These are phyloP conservation scores for Lithobates pipiens DNA, from an alignment of 2,797 vertebrate genomes.

Conservation along the genomic window DNA sequence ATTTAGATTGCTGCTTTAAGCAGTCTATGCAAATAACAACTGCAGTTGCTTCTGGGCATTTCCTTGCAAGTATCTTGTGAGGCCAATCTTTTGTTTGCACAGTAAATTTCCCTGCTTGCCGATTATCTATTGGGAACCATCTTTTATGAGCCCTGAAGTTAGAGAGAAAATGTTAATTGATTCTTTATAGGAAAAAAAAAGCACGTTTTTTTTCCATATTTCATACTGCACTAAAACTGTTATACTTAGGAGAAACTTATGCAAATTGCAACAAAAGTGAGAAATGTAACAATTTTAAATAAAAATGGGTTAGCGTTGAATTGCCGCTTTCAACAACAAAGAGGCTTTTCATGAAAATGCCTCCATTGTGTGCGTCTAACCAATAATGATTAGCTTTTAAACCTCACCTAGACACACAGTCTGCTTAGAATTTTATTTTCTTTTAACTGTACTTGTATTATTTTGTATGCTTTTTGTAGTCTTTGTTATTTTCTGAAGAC, in stretches of 20 bases:
- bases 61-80: constrained; percentile 65
- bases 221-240: constrained; percentile 34
- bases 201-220: constrained; percentile 46
- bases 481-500: constrained; percentile 56
- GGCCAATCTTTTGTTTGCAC: constrained; percentile 59
- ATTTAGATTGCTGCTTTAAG: constrained; percentile 65
- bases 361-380: constrained; percentile 37
- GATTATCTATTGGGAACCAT: constrained; percentile 60
- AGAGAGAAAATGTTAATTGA: constrained; percentile 60
- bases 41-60: constrained; percentile 61
- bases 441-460: constrained; percentile 52
- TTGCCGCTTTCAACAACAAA: constrained; percentile 36
- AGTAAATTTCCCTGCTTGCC: constrained; percentile 56
- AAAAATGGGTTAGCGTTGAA: constrained; percentile 44
- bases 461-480: constrained; percentile 53
- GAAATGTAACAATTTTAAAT: constrained; percentile 47
- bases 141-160: constrained; percentile 54
- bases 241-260: constrained; percentile 38
- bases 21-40: constrained; percentile 64
- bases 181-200: constrained; percentile 13
- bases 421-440: constrained; percentile 57
- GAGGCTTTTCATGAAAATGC: constrained; percentile 42
- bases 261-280: constrained; percentile 48
- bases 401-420: constrained; percentile 60
- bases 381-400: constrained; percentile 62